Evolutionary conservation across 2,113 vertebrate species (phyloP), one percentile per base, ranked within the genome.

Genomic region (Gasterosteus nipponicus): DNA sequence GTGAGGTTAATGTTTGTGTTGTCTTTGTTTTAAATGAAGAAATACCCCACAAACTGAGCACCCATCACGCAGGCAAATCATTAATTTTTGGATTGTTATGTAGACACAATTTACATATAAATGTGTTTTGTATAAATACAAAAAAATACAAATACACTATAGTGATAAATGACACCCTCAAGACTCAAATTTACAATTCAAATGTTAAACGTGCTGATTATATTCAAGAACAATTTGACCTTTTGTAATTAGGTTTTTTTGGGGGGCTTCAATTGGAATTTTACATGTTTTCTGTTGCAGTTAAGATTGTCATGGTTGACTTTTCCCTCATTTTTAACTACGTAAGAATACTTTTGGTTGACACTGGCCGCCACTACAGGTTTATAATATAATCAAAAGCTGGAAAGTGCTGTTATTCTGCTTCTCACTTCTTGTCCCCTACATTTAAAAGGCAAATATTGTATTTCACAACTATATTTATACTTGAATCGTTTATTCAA

Each of bases 31-130:
- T 82, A 82, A 86, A 89, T 90, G 44, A 79, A 79, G 58, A 67
- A 85, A 90, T 89, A 82, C 79, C 91, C 80, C 91, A 77, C 61
- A 91, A 82, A 90, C 75, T 81, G 67, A 86, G 91, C 79, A 84
- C 86, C 78, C 77, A 66, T 81, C 87, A 77, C 79, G 59, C 76
- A 56, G 73, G 64, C 71, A 85, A 82, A 91, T 88, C 92, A 94
- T 95, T 94, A 92, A 93, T 93, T 94, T 94, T 94, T 91, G 89
- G 85, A 88, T 95, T 93, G 93, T 94, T 95, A 94, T 93, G 95
- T 94, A 89, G 94, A 93, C 94, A 95, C 95, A 85, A 97, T 97
- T 97, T 97, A 94, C 95, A 97, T 96, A 95, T 94, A 96, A 97
- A 97, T 96, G 94, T 88, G 87, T 92, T 94, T 92, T 90, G 82